Evolutionary conservation across 2,797 vertebrate species (phyloP), one percentile per base, ranked within the genome.

Genomic region (Phyllotis vaccarum): DNA sequence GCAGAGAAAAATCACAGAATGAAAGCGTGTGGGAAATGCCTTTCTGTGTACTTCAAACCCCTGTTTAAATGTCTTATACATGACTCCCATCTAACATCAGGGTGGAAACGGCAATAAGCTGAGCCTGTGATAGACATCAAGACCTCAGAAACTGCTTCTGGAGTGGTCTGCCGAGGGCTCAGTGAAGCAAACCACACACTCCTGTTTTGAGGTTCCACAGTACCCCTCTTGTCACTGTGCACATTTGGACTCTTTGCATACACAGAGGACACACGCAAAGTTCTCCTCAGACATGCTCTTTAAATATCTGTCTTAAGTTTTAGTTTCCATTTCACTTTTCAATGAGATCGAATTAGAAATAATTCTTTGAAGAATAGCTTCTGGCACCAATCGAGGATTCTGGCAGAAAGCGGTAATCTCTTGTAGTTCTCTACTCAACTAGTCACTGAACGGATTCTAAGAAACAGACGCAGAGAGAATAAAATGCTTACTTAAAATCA

Each of bases 1-100:
- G 80, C 21, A 58, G 96, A 93, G 52, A 97, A 97, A 97, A 98
- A 97, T 81, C 91, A 3, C 60, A 89, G 80, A 78, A 91, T 90
- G 34, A 89, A 95, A 97, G 76, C 2, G 13, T 34, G 64, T 78
- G 31, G 91, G 85, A 96, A 96, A 92, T 89, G 83, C 49, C 37
- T 78, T 68, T 89, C 19, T 54, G 80, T 95, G 93, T 92, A 91
- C 86, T 62, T 68, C 60, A 58, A 95, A 96, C 91, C 27, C 46
- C 88, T 96, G 56, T 86, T 96, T 95, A 92, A 94, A 62, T 1
- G 24, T 75, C 72, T 0, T 52, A 1, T 29, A 66, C 0, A 0
- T 6, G 16, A 91, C 90, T 89, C 75, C 88, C 17, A 43, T 8
- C 90, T 78, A 91, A 78, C 56, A 76, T 34, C 21, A 95, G 64